Percentiles rank a stretch among this genome's conserved stretches.
These are phyloP conservation scores for Macropis europaea DNA, from an alignment of 2,888 invertebrate genomes.

Conservation along the genomic window DNA sequence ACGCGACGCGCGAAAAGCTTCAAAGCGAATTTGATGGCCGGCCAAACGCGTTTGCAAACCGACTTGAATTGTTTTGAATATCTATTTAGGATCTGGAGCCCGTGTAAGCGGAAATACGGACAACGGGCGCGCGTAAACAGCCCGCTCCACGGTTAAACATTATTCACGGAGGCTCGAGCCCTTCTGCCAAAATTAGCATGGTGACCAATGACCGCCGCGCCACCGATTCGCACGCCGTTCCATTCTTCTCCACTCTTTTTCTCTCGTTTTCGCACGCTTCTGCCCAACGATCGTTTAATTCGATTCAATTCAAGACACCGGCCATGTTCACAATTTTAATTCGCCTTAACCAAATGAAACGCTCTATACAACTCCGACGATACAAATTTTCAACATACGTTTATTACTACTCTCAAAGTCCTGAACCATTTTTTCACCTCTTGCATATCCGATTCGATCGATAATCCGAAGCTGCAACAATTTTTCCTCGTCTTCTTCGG, in stretches of 20 bases:
- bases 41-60: conserved; percentile 33
- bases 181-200: conserved; percentile 57
- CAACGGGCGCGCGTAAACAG: conserved; percentile 50
- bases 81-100: conserved; percentile 41
- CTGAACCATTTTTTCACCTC: too few species aligned
- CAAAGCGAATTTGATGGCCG: conserved; percentile 27
- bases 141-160: conserved; percentile 41
- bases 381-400: too few species aligned
- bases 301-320: too few species aligned
- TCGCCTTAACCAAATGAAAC: too few species aligned
- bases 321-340: too few species aligned
- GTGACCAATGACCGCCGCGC: conserved; percentile 49
- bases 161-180: conserved; percentile 52
- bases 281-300: too few species aligned
- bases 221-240: conserved; percentile 48
- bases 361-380: too few species aligned
- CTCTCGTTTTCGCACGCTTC: too few species aligned
- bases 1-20: conserved; percentile 8
- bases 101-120: conserved; percentile 46
- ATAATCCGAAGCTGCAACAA: too few species aligned
- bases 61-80: conserved; percentile 49
- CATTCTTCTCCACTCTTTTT: conserved; percentile 30
- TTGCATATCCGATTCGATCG: too few species aligned
- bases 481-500: too few species aligned
- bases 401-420: too few species aligned